Base-by-base conservation (phyloP, 2,888 invertebrate genomes). In the Drosophila ezoana region DNA sequence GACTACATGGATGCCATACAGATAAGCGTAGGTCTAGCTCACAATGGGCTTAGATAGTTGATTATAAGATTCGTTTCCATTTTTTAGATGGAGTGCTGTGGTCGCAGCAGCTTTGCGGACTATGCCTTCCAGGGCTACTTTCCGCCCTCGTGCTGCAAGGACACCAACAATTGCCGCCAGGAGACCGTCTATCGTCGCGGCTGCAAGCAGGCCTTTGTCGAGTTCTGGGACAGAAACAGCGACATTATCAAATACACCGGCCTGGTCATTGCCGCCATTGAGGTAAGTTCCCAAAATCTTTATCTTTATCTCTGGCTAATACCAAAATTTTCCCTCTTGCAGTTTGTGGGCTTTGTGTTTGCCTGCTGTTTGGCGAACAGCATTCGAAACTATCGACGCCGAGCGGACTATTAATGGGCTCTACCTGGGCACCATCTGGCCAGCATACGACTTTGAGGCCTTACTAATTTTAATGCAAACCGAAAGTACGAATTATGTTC, bases 341-440 rank as follows among this genome's bases (percentile, higher is more conserved):
- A 96, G 96, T 93, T 96, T 78, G 93, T 95, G 81, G 96, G 96
- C 66, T 96, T 97, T 66, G 93, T 97, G 85, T 97, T 98, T 92
- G 96, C 97, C 59, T 95, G 98, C 91, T 97, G 97, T 90, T 93
- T 98, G 91, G 96, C 96, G 79, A 96, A 96, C 91, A 96, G 96
- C 90, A 97, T 98, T 92, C 95, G 95, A 92, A 97, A 97, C 93
- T 96, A 96, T 91, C 94, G 95, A 90, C 95, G 96, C 93, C 94
- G 96, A 92, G 94, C 94, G 88, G 93, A 92, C 90, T 94, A 94
- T 93, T 94, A 93, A 57, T 16, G 18, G n/a, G n/a, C 13, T 3
- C 40, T 58, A 18, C 18, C 18, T 18, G 18, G 18, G 18, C 18
- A 18, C 3, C 18, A 18, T 3, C 3, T 28, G 28, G 28, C 28